Conservation (phyloP, 2,113 vertebrate species). For the Calidris pugnax region DNA sequence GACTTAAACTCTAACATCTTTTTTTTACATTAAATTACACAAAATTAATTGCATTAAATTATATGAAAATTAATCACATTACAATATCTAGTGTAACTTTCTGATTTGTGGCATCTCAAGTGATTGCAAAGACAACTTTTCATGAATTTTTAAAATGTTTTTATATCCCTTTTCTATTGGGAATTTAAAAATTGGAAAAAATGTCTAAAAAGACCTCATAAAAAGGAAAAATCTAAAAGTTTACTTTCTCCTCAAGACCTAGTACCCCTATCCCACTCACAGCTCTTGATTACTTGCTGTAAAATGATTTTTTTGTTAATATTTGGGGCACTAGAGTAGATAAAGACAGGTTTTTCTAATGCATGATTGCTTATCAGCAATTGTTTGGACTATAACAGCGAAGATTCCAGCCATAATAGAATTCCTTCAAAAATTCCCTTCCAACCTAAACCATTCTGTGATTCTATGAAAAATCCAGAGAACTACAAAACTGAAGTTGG, state of each 20-base stretch:
- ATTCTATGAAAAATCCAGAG: neutral
- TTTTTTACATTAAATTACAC: neutral
- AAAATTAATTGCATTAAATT: neutral
- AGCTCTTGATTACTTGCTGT: neutral
- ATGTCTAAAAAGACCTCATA: neutral
- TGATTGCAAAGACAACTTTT: neutral
- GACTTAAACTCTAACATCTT: neutral
- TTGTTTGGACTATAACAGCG: neutral
- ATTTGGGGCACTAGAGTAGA: neutral
- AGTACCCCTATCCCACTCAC: neutral
- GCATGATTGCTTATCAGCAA: neutral
- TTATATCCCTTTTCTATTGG: neutral
- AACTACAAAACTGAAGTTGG: neutral
- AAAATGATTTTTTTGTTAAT: neutral
- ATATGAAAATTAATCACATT: neutral
- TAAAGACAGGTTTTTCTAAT: neutral
- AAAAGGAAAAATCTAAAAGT: neutral
- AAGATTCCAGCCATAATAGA: neutral
- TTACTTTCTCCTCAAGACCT: neutral
- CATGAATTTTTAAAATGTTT: neutral
- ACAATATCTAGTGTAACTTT: neutral
- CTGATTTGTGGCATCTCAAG: neutral
- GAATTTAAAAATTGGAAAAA: neutral
- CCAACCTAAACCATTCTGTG: neutral
- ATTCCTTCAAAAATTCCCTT: neutral